Base-by-base conservation (phyloP, 2,113 vertebrate species). In the Callocephalon fimbriatum region DNA sequence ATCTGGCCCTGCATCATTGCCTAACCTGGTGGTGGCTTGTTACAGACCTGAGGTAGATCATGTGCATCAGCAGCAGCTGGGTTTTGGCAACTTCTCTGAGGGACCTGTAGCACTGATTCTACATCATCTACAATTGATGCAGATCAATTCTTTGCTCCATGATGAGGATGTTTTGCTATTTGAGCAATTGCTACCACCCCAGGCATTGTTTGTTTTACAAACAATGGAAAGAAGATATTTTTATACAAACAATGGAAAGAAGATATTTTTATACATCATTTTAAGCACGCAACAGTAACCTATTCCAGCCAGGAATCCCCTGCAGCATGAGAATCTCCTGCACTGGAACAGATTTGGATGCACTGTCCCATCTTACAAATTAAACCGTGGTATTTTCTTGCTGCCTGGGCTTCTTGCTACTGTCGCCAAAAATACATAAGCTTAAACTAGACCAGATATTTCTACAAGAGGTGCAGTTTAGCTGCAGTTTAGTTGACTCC, bases 211-310 rank as follows among this genome's bases (percentile, higher is more conserved):
- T 21, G 21, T 5, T 85, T 92, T 38, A 53, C 35, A n/a, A n/a
- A n/a, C n/a, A n/a, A n/a, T 38, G 26, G 13, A 82, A 29, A n/a
- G 58, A 88, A 29, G 32, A 29, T 22, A 17, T 26, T 72, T 96
- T 37, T 61, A 65, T 31, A 45, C 50, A 65, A n/a, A n/a, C n/a
- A n/a, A n/a, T 38, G 26, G 13, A 82, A 29, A n/a, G 58, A 88
- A 29, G 32, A 29, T 22, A 17, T 26, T 72, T 96, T 37, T 61
- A 65, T 31, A 45, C 50, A 65, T 12, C 5, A 9, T 21, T 82
- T 37, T 38, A 29, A 68, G 78, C 21, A 51, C 6, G 14, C 0
- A 0, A 22, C 31, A 53, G 17, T 51, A 47, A 70, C 0, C 0
- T 7, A 14, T 15, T 31, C 8, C 51, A 88, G 27, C 22, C 70